phyloP scores from a whole-genome alignment of 2,888 invertebrate species.

The Eupithecia subfuscata region DNA sequence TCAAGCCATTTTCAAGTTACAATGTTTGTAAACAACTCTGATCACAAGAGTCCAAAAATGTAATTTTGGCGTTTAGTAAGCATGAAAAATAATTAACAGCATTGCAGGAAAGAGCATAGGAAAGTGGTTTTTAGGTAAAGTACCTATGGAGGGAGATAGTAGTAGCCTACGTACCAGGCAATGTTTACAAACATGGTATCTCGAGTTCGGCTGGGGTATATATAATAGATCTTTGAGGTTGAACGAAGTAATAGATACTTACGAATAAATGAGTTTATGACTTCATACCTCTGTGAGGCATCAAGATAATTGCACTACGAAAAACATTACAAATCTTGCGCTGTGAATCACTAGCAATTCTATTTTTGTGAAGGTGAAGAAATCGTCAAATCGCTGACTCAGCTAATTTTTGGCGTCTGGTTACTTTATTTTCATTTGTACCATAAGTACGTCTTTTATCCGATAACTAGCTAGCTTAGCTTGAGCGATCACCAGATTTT shows the following conservation, averaged over 20 bases:
- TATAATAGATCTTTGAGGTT: not conserved
- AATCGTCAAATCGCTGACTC: not conserved
- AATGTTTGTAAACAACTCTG: too few relatives aligned
- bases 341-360: slow-evolving; percentile 11
- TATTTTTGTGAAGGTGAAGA: slow-evolving; percentile 12
- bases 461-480: not conserved
- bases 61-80: too few relatives aligned
- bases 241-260: not conserved
- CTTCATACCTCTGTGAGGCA: not conserved
- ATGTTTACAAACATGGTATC: not conserved
- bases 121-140: too few relatives aligned
- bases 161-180: not conserved
- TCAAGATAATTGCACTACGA: slow-evolving; percentile 12
- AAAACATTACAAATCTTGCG: slow-evolving; percentile 9
- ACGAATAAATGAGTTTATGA: not conserved
- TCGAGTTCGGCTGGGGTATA: not conserved
- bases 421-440: not conserved
- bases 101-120: too few relatives aligned
- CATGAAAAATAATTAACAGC: too few relatives aligned
- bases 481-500: not conserved
- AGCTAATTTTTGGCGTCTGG: not conserved
- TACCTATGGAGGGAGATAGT: too few relatives aligned
- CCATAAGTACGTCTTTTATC: not conserved
- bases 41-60: too few relatives aligned
- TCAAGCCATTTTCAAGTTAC: too few relatives aligned